Evolutionary conservation across 2,113 vertebrate species (phyloP).

Genomic region (Cyprinodon tularosa): DNA sequence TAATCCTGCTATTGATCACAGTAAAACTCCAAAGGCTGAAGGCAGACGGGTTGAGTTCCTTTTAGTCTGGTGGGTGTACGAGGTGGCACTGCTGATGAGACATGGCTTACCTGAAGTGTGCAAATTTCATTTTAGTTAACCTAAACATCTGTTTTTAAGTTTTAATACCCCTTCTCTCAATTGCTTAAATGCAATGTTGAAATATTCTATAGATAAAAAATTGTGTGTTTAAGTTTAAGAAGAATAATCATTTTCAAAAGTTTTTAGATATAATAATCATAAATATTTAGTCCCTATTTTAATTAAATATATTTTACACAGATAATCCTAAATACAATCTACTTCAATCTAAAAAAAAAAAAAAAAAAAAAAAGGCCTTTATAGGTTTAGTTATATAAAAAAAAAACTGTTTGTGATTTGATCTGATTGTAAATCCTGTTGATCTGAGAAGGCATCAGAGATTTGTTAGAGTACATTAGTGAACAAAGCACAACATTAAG

Average conservation of each 20-base stretch:
- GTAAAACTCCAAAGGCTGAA: constrained; percentile 69
- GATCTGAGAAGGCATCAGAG: background rate
- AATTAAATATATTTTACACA: background rate
- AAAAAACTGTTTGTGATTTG: background rate
- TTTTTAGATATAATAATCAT: background rate
- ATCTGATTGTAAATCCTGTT: background rate
- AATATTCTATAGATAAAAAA: background rate
- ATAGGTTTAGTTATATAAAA: background rate
- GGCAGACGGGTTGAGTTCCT: constrained; percentile 48
- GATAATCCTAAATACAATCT: background rate
- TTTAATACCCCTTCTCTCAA: too few relatives aligned
- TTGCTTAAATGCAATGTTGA: background rate
- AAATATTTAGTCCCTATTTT: background rate
- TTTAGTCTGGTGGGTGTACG: constrained; percentile 43
- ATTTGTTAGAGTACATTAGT: background rate
- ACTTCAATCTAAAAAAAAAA: background rate
- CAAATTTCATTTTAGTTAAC: background rate
- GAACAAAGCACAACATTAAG: background rate
- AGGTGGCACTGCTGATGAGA: constrained; percentile 19
- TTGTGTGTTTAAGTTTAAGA: background rate
- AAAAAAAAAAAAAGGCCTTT: too few relatives aligned
- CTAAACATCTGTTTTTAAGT: background rate
- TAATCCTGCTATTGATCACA: constrained; percentile 84
- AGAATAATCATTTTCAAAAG: background rate
- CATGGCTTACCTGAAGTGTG: background rate